A percentile compares a stretch with the other conserved stretches of the same genome.
Conservation (phyloP, 2,797 vertebrate genomes). For the Cossypha polioptera region DNA sequence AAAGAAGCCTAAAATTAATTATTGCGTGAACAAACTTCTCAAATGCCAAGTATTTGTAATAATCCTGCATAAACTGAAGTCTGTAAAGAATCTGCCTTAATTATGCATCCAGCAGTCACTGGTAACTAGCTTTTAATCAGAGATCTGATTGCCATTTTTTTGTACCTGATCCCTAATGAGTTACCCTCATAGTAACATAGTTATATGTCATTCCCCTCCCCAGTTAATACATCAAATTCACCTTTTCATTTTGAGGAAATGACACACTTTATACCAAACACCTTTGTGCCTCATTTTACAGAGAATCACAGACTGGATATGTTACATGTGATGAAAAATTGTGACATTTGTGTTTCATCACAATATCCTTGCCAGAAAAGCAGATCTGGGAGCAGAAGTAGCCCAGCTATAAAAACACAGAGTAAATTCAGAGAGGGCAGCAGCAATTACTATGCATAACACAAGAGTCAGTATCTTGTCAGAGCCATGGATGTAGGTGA, state of each 20-base stretch:
- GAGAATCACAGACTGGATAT: background rate
- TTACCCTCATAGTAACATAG: background rate
- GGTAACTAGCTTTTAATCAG: background rate
- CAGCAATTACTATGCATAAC: slow-evolving; percentile 48
- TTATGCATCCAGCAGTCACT: background rate
- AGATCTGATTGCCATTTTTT: background rate
- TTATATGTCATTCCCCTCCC: background rate
- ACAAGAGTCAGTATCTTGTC: slow-evolving; percentile 26
- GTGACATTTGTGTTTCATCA: background rate
- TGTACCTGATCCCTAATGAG: background rate
- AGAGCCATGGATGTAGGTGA: slow-evolving; percentile 39
- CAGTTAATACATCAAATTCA: background rate
- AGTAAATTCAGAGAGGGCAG: slow-evolving; percentile 18
- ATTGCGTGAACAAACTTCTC: background rate
- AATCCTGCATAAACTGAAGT: background rate
- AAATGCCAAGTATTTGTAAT: background rate
- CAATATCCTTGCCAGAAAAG: background rate
- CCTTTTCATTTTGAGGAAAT: background rate
- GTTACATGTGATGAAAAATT: background rate
- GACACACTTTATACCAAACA: background rate
- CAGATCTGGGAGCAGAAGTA: background rate
- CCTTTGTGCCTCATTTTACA: background rate
- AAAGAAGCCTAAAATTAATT: background rate
- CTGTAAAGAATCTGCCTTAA: background rate
- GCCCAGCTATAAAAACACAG: background rate